Evolutionary conservation across 2,797 vertebrate species (phyloP).

Genomic region (Spinibarbus caldwelli): DNA sequence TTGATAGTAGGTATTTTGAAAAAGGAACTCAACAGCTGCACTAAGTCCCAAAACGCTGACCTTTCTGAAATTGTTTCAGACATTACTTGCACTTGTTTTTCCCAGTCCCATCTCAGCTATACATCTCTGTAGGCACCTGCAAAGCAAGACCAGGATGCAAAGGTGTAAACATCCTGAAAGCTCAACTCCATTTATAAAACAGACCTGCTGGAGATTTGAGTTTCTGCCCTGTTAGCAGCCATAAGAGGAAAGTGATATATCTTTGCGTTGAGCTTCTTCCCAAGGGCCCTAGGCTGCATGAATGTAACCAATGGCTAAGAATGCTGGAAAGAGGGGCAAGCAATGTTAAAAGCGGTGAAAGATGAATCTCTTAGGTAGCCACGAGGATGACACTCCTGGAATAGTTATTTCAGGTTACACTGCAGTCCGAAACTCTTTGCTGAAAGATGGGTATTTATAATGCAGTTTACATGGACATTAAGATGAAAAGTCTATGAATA

Average conservation of each 20-base stretch:
- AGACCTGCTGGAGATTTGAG: slow-evolving; percentile 50
- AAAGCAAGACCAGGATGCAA: slow-evolving; percentile 39
- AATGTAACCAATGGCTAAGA: slow-evolving; percentile 59
- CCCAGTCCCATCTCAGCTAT: slow-evolving; percentile 22
- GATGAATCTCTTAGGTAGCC: slow-evolving; percentile 50
- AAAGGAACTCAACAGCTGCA: slow-evolving; percentile 3
- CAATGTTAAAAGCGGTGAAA: slow-evolving; percentile 59
- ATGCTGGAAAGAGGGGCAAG: slow-evolving; percentile 52
- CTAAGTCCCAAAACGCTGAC: slow-evolving; percentile 36
- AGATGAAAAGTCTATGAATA: slow-evolving; percentile 10
- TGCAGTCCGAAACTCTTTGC: background rate
- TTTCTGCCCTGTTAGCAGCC: slow-evolving; percentile 59
- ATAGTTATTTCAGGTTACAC: slow-evolving; percentile 41
- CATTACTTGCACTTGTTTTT: background rate
- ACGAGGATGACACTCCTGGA: slow-evolving; percentile 18
- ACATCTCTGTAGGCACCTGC: slow-evolving; percentile 47
- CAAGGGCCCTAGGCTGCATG: slow-evolving; percentile 36
- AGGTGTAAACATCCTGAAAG: slow-evolving; percentile 45
- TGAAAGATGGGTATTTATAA: background rate
- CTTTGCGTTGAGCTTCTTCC: slow-evolving; percentile 45
- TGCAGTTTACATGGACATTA: slow-evolving; percentile 10
- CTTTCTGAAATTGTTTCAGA: slow-evolving; percentile 20
- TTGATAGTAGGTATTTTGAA: slow-evolving; percentile 8
- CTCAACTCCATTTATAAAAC: slow-evolving; percentile 57
- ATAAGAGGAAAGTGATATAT: slow-evolving; percentile 58